These are phyloP conservation scores for Bombus confusus DNA, from an alignment of 1,140 invertebrate species.

Conservation along the genomic window DNA sequence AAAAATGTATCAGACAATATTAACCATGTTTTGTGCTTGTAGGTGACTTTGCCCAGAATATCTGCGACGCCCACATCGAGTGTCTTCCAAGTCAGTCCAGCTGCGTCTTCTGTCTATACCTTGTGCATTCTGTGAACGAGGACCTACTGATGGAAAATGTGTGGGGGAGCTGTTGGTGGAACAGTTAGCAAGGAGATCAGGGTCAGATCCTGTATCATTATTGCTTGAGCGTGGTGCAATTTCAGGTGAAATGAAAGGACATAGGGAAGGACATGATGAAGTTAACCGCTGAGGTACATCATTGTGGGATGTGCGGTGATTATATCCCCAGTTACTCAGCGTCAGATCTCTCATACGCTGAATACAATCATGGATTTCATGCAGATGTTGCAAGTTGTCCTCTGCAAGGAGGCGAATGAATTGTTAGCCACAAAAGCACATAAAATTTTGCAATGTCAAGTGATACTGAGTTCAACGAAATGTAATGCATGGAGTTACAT, in stretches of 20 bases:
- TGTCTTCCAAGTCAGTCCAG: slow-evolving; percentile 90
- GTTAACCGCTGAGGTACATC: slow-evolving; percentile 84
- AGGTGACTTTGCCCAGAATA: slow-evolving; percentile 78
- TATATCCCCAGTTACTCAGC: slow-evolving; percentile 79
- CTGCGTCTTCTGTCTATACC: slow-evolving; percentile 86
- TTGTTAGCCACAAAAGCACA: slow-evolving; percentile 49
- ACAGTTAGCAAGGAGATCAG: slow-evolving; percentile 80
- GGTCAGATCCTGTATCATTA: slow-evolving; percentile 81
- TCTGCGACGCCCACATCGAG: slow-evolving; percentile 77
- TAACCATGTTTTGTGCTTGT: slow-evolving; percentile 80
- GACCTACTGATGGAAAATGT: slow-evolving; percentile 74
- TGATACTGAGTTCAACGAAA: neutral
- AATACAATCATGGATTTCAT: slow-evolving; percentile 88
- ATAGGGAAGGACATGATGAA: slow-evolving; percentile 89
- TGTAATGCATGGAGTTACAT: neutral
- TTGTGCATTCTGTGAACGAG: slow-evolving; percentile 73
- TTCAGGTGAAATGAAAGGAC: slow-evolving; percentile 67
- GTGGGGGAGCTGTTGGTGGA: slow-evolving; percentile 83
- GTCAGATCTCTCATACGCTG: slow-evolving; percentile 89
- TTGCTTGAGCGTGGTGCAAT: slow-evolving; percentile 68
- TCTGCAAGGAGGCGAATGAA: slow-evolving; percentile 80
- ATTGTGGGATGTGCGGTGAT: slow-evolving; percentile 70
- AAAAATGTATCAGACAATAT: slow-evolving; percentile 49
- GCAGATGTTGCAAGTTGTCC: slow-evolving; percentile 89
- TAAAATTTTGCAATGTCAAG: neutral